Base-by-base conservation (phyloP, 2,888 invertebrate species). In the Microplitis manilae region DNA sequence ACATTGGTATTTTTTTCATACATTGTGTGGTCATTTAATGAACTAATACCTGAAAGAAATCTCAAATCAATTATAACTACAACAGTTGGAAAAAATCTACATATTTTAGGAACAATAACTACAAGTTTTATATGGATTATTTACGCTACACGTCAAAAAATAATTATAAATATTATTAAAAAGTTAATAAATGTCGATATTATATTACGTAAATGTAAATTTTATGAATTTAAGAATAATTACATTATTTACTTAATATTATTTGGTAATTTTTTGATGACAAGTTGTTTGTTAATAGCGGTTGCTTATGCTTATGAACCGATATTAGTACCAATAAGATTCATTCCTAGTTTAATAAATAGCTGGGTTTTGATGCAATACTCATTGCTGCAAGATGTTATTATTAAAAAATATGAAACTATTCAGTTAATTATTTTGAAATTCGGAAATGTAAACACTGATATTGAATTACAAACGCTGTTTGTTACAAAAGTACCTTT, bases 311-410 rank as follows among this genome's bases (percentile, higher is more conserved):
- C 2, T 50, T 50, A 50, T 50, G 9, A 8, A 13, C 8, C 9
- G 13, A 68, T 41, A 6, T 40, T 15, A 9, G 7, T 15, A 41
- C 7, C 41, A 1, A 2, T 68, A 2, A 9, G 8, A 1, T 68
- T 8, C 39, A 17, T 68, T 5, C 84, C 83, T 0, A 39, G 13
- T n/a, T 41, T 69, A 5, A n/a, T 75, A 20, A 17, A 68, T 17
- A 75, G 50, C 68, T 72, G 50, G 41, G 62, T 75, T 7, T 40
- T 79, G 41, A 64, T 69, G 13, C 76, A 79, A 38, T 79, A 79
- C 50, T 60, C 65, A 20, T 39, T 79, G 1, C 20, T 68, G 0
- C 41, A 78, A 1, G 76, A 68, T 39, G 17, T 76, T 1, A 69
- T 79, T 6, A 61, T 61, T 15, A 9, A 50, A 15, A 30, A 74